phyloP scores from a whole-genome alignment of 2,797 vertebrate genomes.

The Moxostoma hubbsi region DNA sequence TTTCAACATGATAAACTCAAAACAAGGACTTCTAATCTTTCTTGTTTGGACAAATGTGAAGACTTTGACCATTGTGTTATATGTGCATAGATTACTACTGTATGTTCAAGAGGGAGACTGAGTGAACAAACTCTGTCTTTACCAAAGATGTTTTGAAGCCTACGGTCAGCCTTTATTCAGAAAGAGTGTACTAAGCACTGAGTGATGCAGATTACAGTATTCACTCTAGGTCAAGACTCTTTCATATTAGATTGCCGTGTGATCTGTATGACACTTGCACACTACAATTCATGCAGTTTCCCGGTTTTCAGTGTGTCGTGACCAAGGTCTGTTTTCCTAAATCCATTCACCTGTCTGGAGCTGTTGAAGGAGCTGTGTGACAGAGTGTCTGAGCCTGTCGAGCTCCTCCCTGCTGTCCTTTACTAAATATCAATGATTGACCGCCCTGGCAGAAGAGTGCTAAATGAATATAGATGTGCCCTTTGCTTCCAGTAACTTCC shows the following conservation, averaged over 20 bases:
- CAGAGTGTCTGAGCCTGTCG: slow-evolving; percentile 57
- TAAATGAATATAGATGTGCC: slow-evolving; percentile 32
- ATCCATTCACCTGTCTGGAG: slow-evolving; percentile 67
- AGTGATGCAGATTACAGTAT: slow-evolving; percentile 23
- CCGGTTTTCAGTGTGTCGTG: slow-evolving; percentile 48
- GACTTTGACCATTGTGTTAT: no score
- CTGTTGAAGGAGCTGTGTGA: slow-evolving; percentile 62
- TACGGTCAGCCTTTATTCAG: slow-evolving; percentile 16
- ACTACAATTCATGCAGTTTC: slow-evolving; percentile 40
- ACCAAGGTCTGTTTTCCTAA: slow-evolving; percentile 68
- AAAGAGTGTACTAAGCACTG: not conserved
- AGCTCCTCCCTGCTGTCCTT: slow-evolving; percentile 29
- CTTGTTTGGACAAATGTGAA: not conserved
- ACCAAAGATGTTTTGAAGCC: not conserved
- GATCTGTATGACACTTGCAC: slow-evolving; percentile 40
- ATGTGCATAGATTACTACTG: no score
- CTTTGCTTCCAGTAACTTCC: slow-evolving; percentile 35
- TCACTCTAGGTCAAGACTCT: slow-evolving; percentile 36
- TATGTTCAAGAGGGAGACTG: no score
- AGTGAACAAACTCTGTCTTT: not conserved
- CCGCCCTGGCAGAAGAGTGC: slow-evolving; percentile 20
- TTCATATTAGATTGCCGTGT: slow-evolving; percentile 4
- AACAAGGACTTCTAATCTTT: no score
- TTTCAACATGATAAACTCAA: no score
- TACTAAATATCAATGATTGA: slow-evolving; percentile 41